Conservation (phyloP, 2,113 vertebrate genomes). For the Cebus imitator region DNA sequence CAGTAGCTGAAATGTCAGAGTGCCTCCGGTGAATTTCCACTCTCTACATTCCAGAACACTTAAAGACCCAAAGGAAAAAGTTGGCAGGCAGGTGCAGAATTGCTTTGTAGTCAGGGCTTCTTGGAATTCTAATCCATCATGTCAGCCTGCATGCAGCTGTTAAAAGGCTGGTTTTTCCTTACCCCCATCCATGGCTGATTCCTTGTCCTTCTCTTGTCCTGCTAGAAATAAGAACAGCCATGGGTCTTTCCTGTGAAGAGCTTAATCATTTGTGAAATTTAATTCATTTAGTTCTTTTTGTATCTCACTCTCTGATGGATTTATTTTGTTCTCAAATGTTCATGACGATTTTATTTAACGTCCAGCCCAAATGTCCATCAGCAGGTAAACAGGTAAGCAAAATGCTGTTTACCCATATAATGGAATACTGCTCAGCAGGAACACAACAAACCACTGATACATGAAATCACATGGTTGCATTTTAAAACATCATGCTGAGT, state of each 20-base stretch:
- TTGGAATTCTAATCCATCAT: not conserved
- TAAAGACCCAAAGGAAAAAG: not conserved
- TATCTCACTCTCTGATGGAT: not conserved
- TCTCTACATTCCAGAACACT: not conserved
- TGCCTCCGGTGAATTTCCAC: not conserved
- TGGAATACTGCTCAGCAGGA: too few species aligned
- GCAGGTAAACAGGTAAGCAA: too few species aligned
- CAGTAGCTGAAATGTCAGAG: not conserved
- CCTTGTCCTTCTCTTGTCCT: not conserved
- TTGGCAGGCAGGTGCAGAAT: not conserved
- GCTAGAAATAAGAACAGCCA: not conserved
- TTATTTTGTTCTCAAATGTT: not conserved
- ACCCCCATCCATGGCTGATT: not conserved
- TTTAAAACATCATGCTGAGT: too few species aligned
- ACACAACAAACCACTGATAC: too few species aligned
- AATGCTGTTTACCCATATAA: too few species aligned
- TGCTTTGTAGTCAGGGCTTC: not conserved
- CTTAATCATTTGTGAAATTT: slow-evolving; percentile 20
- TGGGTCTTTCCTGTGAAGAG: not conserved
- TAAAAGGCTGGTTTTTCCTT: not conserved
- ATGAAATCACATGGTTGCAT: too few species aligned
- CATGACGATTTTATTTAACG: too few species aligned
- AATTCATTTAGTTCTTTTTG: not conserved
- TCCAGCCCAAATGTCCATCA: too few species aligned
- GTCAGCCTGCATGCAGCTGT: not conserved